phyloP scores from a whole-genome alignment of 1,140 invertebrate species.

The Drosophila mayri region DNA sequence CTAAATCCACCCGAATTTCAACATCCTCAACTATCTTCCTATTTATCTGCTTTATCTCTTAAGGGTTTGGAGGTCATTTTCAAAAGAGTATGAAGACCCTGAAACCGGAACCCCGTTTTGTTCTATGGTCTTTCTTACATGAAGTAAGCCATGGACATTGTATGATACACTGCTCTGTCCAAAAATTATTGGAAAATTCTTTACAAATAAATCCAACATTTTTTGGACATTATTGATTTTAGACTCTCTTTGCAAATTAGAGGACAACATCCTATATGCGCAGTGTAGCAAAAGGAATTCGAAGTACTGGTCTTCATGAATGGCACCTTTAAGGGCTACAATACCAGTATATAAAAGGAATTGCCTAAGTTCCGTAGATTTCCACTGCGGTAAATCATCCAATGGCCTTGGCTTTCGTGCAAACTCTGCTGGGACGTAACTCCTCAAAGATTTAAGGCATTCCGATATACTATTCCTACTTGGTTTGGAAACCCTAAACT shows the following conservation, averaged over 20 bases:
- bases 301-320: too few species aligned
- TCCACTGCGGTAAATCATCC: too few species aligned
- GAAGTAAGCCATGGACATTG: neutral
- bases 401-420: neutral
- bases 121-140: too few species aligned
- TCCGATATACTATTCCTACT: neutral
- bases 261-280: neutral
- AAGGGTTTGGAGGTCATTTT: neutral
- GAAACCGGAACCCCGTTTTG: too few species aligned
- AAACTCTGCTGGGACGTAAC: neutral
- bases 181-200: neutral
- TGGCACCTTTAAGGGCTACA: too few species aligned
- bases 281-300: neutral
- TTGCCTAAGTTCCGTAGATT: too few species aligned
- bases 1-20: neutral
- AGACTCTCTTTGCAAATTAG: neutral
- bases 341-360: too few species aligned
- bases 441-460: too few species aligned
- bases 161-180: neutral
- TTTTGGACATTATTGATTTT: neutral
- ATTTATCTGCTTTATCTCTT: neutral
- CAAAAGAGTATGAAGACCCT: too few species aligned
- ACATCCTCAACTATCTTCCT: neutral
- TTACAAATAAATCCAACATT: neutral
- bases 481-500: neutral